These are phyloP conservation scores for Eupithecia exiguata DNA, from an alignment of 2,888 invertebrate genomes.

Conservation along the genomic window DNA sequence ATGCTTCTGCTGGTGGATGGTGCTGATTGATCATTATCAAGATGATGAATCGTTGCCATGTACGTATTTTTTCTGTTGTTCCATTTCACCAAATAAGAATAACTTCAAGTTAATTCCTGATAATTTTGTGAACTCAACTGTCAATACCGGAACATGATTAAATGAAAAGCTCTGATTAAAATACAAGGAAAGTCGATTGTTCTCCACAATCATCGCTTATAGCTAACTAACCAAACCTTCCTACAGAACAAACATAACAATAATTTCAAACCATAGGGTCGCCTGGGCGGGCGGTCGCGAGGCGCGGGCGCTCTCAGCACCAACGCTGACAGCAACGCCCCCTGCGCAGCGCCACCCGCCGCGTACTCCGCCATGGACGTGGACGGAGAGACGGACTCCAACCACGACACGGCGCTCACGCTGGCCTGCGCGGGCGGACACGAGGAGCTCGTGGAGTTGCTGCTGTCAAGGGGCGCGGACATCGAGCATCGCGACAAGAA, in stretches of 20 bases:
- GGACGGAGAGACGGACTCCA: constrained; percentile 98
- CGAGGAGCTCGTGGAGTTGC: constrained; percentile 96
- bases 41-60: background rate
- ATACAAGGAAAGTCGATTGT: background rate
- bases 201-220: constrained; percentile 3
- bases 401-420: constrained; percentile 99
- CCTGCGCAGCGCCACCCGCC: constrained; percentile 67
- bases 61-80: background rate
- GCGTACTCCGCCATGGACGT: constrained; percentile 93
- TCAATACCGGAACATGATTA: background rate
- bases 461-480: constrained; percentile 95
- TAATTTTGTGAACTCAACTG: background rate
- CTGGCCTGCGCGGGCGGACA: constrained; percentile 99
- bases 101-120: background rate
- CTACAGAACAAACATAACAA: background rate
- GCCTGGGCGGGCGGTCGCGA: constrained; percentile 57
- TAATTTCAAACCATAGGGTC: constrained; percentile 50
- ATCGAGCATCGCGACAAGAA: constrained; percentile 99
- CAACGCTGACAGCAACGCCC: constrained; percentile 47
- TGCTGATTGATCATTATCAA: background rate
- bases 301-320: constrained; percentile 50
- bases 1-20: constrained; percentile 26
- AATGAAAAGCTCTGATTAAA: background rate
- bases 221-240: constrained; percentile 4
- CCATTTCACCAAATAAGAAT: background rate